Conservation (phyloP, 2,113 vertebrate genomes). For the Syngnathus typhle region DNA sequence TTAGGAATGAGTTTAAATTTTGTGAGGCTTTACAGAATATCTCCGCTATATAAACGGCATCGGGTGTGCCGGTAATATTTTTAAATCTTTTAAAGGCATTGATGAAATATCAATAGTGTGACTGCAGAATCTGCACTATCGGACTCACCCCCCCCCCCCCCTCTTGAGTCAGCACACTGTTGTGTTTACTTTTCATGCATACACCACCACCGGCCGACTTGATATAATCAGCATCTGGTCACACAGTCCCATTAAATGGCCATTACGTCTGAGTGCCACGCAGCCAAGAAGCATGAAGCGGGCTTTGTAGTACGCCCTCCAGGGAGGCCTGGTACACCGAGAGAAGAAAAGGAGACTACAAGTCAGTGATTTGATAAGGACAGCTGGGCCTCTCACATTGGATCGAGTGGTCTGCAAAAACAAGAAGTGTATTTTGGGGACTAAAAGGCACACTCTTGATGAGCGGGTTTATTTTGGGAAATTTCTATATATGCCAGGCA, state of each 20-base stretch:
- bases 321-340: conserved; percentile 29
- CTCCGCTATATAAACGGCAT: neutral
- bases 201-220: conserved; percentile 13
- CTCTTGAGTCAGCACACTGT: conserved; percentile 3
- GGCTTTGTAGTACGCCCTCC: conserved; percentile 52
- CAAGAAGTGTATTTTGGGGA: too few species aligned
- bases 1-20: neutral
- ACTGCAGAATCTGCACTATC: neutral
- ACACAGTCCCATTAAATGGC: conserved; percentile 56
- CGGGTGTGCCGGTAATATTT: neutral
- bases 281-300: conserved; percentile 44
- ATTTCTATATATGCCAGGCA: too few species aligned
- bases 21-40: too few species aligned
- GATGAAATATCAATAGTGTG: neutral
- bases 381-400: conserved; percentile 32
- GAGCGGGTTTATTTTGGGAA: too few species aligned
- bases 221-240: conserved; percentile 55
- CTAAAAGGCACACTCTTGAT: too few species aligned
- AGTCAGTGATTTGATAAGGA: conserved; percentile 53
- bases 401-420: conserved; percentile 26
- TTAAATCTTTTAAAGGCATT: neutral
- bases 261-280: conserved; percentile 49
- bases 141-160: neutral
- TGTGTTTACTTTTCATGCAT: conserved; percentile 16
- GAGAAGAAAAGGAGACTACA: conserved; percentile 57